A percentile compares a stretch with the other conserved stretches of the same genome.
Evolutionary conservation across 2,797 vertebrate genomes (phyloP).

Genomic region (Vireo griseus): DNA sequence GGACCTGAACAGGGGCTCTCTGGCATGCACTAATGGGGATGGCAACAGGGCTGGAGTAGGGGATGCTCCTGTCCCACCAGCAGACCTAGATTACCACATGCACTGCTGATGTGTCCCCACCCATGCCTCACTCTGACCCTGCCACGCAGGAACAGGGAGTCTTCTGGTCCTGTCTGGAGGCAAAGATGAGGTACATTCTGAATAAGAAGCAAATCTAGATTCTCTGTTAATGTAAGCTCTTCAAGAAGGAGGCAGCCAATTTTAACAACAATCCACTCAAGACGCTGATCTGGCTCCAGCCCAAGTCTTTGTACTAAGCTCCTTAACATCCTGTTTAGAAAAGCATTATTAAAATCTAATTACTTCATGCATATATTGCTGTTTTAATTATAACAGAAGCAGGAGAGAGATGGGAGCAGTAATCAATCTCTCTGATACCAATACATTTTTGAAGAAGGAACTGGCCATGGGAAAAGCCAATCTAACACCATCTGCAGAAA

Average conservation of each 20-base stretch:
- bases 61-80: neutral
- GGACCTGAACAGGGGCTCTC: neutral
- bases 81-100: neutral
- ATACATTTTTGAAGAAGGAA: neutral
- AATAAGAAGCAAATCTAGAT: neutral
- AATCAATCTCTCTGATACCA: neutral
- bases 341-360: conserved; percentile 52
- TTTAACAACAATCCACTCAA: conserved; percentile 7
- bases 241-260: neutral
- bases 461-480: neutral
- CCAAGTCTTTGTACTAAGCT: conserved; percentile 27
- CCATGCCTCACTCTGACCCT: neutral
- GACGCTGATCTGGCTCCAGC: neutral
- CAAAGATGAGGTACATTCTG: neutral
- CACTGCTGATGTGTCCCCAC: neutral
- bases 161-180: neutral
- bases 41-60: neutral
- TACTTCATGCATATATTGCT: conserved; percentile 9
- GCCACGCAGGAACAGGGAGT: neutral
- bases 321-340: conserved; percentile 48
- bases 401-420: neutral
- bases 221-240: neutral
- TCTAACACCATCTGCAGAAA: neutral
- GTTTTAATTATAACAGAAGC: conserved; percentile 41
- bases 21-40: neutral